Evolutionary conservation across 2,113 vertebrate genomes (phyloP).

Genomic region (Opisthocomus hoazin): DNA sequence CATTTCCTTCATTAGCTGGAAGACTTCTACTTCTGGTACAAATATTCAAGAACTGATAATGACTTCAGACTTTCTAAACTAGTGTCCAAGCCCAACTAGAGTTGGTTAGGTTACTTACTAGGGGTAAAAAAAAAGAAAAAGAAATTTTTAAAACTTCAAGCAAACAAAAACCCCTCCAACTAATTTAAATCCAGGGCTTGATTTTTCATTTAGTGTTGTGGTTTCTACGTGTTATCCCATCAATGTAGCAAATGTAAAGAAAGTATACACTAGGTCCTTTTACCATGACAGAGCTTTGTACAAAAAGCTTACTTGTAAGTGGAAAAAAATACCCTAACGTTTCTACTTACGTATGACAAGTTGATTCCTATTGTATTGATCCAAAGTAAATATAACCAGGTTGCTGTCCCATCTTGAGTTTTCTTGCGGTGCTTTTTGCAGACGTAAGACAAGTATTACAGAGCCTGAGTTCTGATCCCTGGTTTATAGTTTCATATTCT

Average conservation of each 20-base stretch:
- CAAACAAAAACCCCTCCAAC: neutral
- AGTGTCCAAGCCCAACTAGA: neutral
- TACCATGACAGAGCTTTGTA: neutral
- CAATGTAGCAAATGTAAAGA: neutral
- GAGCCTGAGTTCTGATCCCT: neutral
- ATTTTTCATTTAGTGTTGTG: neutral
- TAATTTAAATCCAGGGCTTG: neutral
- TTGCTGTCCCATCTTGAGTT: neutral
- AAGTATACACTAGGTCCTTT: neutral
- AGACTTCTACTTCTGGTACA: neutral
- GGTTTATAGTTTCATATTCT: neutral
- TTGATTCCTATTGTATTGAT: neutral
- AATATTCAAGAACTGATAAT: neutral
- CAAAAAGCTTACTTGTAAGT: neutral
- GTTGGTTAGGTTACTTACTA: neutral
- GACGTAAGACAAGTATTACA: neutral
- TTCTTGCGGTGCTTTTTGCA: neutral
- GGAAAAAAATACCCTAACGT: neutral
- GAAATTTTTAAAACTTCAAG: neutral
- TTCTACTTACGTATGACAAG: neutral
- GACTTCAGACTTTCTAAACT: neutral
- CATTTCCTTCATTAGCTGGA: slow-evolving; percentile 9
- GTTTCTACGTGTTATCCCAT: neutral
- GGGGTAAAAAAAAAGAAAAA: too few relatives aligned
- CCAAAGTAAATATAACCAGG: neutral